Evolutionary conservation across 2,113 vertebrate genomes (phyloP), one percentile per base, ranked within the genome.

Genomic region (Pseudopodoces humilis): DNA sequence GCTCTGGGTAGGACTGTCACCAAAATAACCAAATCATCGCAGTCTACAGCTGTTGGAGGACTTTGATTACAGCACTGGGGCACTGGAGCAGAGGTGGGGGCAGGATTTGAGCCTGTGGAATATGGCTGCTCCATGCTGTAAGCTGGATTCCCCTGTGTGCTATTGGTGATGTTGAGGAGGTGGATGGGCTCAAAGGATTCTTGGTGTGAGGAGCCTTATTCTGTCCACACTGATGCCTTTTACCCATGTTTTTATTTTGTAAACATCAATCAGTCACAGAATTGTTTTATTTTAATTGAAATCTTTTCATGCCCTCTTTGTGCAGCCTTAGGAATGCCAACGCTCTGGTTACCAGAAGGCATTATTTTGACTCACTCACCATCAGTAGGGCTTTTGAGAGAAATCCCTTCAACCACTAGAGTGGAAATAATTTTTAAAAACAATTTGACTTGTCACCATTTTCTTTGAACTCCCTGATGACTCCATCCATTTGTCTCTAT

Each of bases 291-390:
- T 91, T 93, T 68, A 74, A 83, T 59, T 6, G 5, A 85, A 81
- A 70, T 27, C 78, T 70, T 64, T 41, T 74, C 78, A 59, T 77
- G 56, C 44, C 50, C 55, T 70, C 67, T 64, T 62, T 23, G 35
- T 15, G 2, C 78, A 81, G 63, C 72, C n/a, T 59, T 44, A 78
- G 79, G 79, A 87, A 88, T 56, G 82, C 46, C 17, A 17, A 11
- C 0, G 0, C 43, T 70, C 67, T 74, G 69, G 44, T 58, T 30
- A 84, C 37, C 63, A 82, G 67, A 85, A 86, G 77, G 33, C 59
- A 50, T 85, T 60, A 65, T 62, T 90, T 65, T 90, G 91, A 92
- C 76, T 86, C 85, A 93, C 39, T 74, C 35, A 81, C 68, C 76
- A 79, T 86, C 56, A 27, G 52, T 0, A 47, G n/a, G 7, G 12